Base-by-base conservation (phyloP, 2,797 vertebrate species). In the Coendou prehensilis region DNA sequence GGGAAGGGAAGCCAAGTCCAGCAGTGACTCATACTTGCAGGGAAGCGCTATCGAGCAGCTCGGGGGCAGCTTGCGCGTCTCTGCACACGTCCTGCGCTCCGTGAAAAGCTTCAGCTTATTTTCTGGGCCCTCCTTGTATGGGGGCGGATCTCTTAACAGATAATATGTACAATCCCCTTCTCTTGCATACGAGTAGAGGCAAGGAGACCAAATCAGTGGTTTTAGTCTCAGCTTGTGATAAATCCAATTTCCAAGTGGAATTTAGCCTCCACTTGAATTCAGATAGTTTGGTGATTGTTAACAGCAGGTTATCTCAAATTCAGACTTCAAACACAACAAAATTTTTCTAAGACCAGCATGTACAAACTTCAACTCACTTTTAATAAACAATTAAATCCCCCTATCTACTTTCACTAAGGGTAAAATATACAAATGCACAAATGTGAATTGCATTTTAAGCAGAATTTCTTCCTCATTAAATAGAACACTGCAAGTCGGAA, bases 211-310 rank as follows among this genome's bases (percentile, higher is more conserved):
- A 52, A 82, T 50, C 33, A 79, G 28, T 37, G 54, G 26, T 20
- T 6, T 23, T 41, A 28, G 6, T 69, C 30, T 89, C 17, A 52
- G 47, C 5, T 33, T 80, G 63, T 10, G n/a, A 76, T 37, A 75
- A 94, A 87, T 8, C 1, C 9, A 85, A 20, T 56, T 80, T 89
- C 57, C 63, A 76, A 18, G 22, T 45, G 15, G 45, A 57, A 33
- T 93, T 87, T 33, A 69, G 75, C 6, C 75, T 86, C 75, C n/a
- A 76, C 22, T 6, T 56, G 20, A 89, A 80, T 73, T 67, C 26
- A 95, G 15, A 54, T 80, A 84, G 54, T 95, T 95, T 89, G 64
- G n/a, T 67, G 83, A 71, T 20, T 78, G 64, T 67, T 94, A 83
- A 88, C 14, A 50, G 10, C 18, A 63, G 2, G n/a, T 50, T 54